Percentiles rank a stretch among this genome's conserved stretches.
phyloP scores from a whole-genome alignment of 2,113 vertebrate species.

The Theristicus caerulescens region DNA sequence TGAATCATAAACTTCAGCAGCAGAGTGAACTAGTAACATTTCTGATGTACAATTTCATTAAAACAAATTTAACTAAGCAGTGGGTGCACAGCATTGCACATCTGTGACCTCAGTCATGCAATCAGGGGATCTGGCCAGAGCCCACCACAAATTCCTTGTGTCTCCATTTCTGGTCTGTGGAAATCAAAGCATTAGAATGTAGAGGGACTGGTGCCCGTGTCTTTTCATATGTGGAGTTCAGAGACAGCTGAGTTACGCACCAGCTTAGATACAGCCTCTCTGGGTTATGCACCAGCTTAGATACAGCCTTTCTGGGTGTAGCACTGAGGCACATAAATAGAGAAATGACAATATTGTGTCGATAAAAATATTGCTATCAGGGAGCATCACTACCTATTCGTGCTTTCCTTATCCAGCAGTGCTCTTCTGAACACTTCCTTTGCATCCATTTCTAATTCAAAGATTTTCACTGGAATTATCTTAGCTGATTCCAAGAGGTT shows the following conservation, averaged over 20 bases:
- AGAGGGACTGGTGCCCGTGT: not conserved
- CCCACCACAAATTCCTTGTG: not conserved
- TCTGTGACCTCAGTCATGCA: not conserved
- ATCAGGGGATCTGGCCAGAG: not conserved
- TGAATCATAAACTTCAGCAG: not conserved
- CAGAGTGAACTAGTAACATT: not conserved
- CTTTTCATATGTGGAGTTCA: not conserved
- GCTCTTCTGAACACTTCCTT: conserved; percentile 87
- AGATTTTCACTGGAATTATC: conserved; percentile 86
- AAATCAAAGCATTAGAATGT: not conserved
- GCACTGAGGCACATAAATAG: not conserved
- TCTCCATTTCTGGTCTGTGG: not conserved
- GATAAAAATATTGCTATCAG: not conserved
- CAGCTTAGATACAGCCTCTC: not conserved
- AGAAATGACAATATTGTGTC: not conserved
- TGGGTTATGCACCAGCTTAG: not conserved
- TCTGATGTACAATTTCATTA: not conserved
- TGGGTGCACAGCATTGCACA: not conserved
- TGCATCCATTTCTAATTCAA: conserved; percentile 84
- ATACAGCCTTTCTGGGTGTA: not conserved
- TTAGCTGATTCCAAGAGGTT: conserved; percentile 77
- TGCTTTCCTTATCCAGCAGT: conserved; percentile 73
- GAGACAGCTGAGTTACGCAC: not conserved
- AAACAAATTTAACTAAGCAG: not conserved
- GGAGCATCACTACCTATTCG: conserved; percentile 72